phyloP scores from a whole-genome alignment of 2,113 vertebrate species.

The Orientallactaga bullata region DNA sequence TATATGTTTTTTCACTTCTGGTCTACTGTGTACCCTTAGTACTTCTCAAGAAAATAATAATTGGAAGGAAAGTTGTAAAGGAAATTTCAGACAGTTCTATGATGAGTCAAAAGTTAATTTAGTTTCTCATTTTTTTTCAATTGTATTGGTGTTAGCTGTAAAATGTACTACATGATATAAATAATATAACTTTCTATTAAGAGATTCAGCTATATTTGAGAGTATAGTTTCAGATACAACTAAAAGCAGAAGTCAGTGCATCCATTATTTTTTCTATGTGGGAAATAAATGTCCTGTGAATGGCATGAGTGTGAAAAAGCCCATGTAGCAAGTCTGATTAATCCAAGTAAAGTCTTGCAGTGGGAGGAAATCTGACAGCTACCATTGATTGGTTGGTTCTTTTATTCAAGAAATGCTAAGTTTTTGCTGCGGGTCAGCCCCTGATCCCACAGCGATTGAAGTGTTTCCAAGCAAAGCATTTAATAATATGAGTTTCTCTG shows the following conservation, averaged over 20 bases:
- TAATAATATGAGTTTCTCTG: neutral
- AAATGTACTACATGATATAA: neutral
- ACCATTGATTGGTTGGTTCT: neutral
- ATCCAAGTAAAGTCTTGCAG: neutral
- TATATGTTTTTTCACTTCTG: neutral
- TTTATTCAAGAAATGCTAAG: neutral
- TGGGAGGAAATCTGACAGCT: neutral
- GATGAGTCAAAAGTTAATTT: neutral
- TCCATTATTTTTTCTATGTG: neutral
- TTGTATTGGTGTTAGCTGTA: neutral
- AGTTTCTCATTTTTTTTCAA: neutral
- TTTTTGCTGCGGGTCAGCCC: neutral
- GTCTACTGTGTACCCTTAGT: neutral
- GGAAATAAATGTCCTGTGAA: neutral
- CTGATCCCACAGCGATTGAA: neutral
- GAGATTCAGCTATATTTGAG: neutral
- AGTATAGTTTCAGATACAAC: neutral
- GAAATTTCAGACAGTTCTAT: constrained; percentile 5
- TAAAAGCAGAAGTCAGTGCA: neutral
- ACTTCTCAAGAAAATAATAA: neutral
- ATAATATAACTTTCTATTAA: neutral
- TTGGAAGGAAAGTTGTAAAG: neutral
- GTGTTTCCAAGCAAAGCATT: neutral
- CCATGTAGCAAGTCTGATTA: neutral
- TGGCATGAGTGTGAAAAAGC: neutral